phyloP scores from a whole-genome alignment of 2,797 vertebrate species.

The Poecilia gillii region DNA sequence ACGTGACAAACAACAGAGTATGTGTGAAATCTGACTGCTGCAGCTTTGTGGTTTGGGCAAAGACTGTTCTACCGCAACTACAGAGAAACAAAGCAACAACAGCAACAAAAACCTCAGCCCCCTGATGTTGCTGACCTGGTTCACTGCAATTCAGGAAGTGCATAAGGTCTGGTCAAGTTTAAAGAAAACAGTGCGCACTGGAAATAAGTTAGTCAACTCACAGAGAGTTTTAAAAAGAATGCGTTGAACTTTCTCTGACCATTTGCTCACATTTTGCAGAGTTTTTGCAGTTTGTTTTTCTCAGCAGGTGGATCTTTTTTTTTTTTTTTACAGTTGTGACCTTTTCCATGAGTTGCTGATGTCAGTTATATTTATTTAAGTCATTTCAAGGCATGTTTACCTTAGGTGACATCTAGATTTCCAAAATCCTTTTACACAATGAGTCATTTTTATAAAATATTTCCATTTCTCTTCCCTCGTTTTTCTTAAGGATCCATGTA shows the following conservation, averaged over 20 bases:
- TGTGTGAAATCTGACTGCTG: slow-evolving; percentile 27
- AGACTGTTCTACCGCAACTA: slow-evolving; percentile 9
- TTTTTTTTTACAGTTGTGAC: background rate
- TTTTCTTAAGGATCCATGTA: slow-evolving; percentile 18
- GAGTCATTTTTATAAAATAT: slow-evolving; percentile 8
- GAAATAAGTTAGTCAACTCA: slow-evolving; percentile 44
- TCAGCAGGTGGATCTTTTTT: background rate
- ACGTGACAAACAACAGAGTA: slow-evolving; percentile 25
- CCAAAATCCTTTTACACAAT: slow-evolving; percentile 16
- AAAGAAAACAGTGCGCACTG: slow-evolving; percentile 29
- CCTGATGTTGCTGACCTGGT: slow-evolving; percentile 38
- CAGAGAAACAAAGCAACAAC: slow-evolving; percentile 4
- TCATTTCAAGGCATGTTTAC: slow-evolving; percentile 9
- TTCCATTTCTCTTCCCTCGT: background rate
- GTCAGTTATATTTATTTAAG: slow-evolving; percentile 14
- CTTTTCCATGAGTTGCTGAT: slow-evolving; percentile 1
- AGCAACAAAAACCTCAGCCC: slow-evolving; percentile 1
- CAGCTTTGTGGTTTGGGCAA: slow-evolving; percentile 26
- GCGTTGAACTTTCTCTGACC: slow-evolving; percentile 27
- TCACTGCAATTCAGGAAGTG: slow-evolving; percentile 32
- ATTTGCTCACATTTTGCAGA: slow-evolving; percentile 10
- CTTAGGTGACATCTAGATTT: slow-evolving; percentile 11
- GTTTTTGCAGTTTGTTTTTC: background rate
- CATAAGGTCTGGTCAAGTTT: slow-evolving; percentile 30
- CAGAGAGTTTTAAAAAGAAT: slow-evolving; percentile 34